Base-by-base conservation (phyloP, 1,140 invertebrate species). In the Ruditapes philippinarum region DNA sequence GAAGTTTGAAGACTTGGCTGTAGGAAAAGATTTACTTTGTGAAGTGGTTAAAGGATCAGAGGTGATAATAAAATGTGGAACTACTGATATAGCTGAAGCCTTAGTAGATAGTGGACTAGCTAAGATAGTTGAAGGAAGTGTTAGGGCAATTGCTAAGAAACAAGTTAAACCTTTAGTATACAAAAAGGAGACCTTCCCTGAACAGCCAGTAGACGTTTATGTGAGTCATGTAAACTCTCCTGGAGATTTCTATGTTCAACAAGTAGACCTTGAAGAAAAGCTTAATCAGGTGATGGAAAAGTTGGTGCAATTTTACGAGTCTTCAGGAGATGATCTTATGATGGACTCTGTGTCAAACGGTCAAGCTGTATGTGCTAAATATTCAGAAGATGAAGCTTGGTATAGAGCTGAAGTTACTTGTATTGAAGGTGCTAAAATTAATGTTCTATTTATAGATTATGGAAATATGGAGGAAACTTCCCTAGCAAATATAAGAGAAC, bases 351-450 rank as follows among this genome's bases (percentile, higher is more conserved):
- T 90, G 57, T 65, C 19, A 19, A 38, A 76, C 79, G 97, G 97
- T 11, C 96, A 97, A 0, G 92, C 97, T 0, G 98, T 98, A 92
- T 96, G 97, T 57, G 98, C 97, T 0, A 96, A 97, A 85, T 98
- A 97, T 93, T 97, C 97, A 0, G 97, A 97, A 7, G 97, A 98
- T 94, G 97, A 97, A 51, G 92, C 95, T 0, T 98, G 98, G 98
- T 98, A 98, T 93, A 96, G 98, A 88, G 98, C 97, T 0, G 96
- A 97, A 91, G 97, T 98, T 22, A 95, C 98, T 0, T 97, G 97
- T 91, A 96, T 97, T 88, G 96, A 96, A 17, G 97, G 97, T 74
- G 89, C 93, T 7, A 87, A 60, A 96, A 97, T 97, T 0, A 95
- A 97, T 54, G 95, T 97, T 80, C 94, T 95, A 74, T 96, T 97